Percentiles rank a stretch among this genome's conserved stretches.
phyloP scores from a whole-genome alignment of 2,888 invertebrate species.

The Diploptera punctata region DNA sequence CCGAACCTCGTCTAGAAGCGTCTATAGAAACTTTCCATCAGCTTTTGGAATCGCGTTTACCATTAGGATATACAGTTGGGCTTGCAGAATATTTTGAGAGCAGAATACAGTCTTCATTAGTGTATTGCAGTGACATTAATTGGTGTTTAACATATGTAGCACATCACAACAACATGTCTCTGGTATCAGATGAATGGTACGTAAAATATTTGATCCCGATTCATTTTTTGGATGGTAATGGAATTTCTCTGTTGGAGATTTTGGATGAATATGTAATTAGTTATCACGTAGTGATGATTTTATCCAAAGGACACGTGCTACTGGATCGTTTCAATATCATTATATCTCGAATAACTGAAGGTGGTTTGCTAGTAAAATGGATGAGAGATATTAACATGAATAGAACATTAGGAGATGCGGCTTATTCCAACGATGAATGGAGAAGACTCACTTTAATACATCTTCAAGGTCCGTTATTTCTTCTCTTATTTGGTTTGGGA shows the following conservation, averaged over 20 bases:
- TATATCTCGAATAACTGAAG: background rate
- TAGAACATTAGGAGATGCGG: background rate
- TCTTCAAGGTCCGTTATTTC: background rate
- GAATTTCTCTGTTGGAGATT: background rate
- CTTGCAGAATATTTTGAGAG: background rate
- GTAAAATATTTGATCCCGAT: background rate
- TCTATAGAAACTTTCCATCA: background rate
- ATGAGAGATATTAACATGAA: background rate
- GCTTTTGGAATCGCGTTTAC: background rate
- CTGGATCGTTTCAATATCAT: background rate
- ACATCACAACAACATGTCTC: background rate
- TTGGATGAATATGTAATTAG: background rate
- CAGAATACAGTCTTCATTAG: background rate
- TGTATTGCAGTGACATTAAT: background rate
- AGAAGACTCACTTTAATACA: background rate
- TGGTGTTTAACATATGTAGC: background rate
- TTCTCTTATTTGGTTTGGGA: background rate
- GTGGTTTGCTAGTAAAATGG: background rate
- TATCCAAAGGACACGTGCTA: background rate
- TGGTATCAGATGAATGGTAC: background rate
- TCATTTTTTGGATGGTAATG: background rate
- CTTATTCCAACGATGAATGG: background rate
- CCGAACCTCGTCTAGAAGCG: background rate
- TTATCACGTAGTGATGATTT: conserved; percentile 1
- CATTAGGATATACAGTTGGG: background rate